Conservation (phyloP, 2,113 vertebrate species). For the Thunnus maccoyii region DNA sequence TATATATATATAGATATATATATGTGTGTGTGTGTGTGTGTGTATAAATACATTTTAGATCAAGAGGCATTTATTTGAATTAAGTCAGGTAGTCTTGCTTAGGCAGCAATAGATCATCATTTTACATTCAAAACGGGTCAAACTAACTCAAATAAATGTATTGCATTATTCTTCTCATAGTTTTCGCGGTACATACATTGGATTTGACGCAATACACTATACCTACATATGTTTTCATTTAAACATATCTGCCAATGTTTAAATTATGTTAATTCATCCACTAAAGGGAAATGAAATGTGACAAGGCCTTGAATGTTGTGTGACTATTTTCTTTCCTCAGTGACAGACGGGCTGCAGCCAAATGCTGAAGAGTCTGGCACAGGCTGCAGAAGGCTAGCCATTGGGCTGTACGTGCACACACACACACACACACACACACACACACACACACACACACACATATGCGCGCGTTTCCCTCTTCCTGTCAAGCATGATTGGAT, state of each 20-base stretch:
- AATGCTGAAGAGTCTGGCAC: slow-evolving; percentile 76
- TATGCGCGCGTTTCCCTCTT: slow-evolving; percentile 32
- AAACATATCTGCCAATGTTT: slow-evolving; percentile 1
- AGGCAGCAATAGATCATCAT: not conserved
- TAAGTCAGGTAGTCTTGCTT: not conserved
- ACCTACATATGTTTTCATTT: too few species aligned
- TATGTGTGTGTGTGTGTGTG: too few species aligned
- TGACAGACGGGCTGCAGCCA: slow-evolving; percentile 63
- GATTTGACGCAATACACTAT: not conserved
- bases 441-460: slow-evolving; percentile 56
- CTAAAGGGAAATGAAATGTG: slow-evolving; percentile 46
- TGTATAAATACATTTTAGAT: not conserved
- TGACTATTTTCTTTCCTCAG: slow-evolving; percentile 45
- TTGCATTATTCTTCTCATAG: not conserved
- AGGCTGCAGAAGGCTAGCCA: slow-evolving; percentile 62
- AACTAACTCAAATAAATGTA: not conserved
- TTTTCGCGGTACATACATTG: not conserved
- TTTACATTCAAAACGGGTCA: not conserved
- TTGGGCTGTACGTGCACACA: slow-evolving; percentile 40
- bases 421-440: slow-evolving; percentile 33
- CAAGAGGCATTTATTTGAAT: not conserved
- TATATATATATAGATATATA: too few species aligned
- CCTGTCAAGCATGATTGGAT: slow-evolving; percentile 49
- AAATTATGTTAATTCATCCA: slow-evolving; percentile 32
- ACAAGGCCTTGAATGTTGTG: slow-evolving; percentile 47